Conservation (phyloP, 2,797 vertebrate species). For the Enteromius mattozi region DNA sequence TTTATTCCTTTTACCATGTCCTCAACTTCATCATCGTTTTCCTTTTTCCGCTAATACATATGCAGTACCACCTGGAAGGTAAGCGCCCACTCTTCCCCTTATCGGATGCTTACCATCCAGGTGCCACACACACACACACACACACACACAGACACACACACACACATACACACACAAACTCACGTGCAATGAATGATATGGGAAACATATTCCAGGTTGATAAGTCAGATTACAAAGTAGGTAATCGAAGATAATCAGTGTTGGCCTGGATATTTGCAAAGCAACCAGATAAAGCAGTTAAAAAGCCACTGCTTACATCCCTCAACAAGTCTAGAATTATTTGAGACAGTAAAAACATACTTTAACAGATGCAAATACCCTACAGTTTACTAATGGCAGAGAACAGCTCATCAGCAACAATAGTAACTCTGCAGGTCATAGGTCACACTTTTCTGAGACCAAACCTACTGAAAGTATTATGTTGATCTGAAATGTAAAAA, state of each 20-base stretch:
- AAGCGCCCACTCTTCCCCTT: constrained; percentile 70
- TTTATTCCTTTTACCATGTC: not conserved
- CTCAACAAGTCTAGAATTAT: constrained; percentile 9
- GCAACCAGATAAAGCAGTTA: constrained; percentile 63
- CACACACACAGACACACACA: not conserved
- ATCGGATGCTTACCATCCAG: constrained; percentile 74
- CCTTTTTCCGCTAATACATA: constrained; percentile 60
- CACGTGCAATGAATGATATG: constrained; percentile 53
- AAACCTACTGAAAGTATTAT: not conserved
- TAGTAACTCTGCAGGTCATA: not conserved
- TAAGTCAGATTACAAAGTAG: constrained; percentile 64
- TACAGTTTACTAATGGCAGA: not conserved
- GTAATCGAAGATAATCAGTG: constrained; percentile 66
- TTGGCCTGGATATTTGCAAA: constrained; percentile 60
- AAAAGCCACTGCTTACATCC: constrained; percentile 57
- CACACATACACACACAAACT: not conserved
- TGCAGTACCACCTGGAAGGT: constrained; percentile 75
- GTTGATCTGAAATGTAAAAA: not conserved
- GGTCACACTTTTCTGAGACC: too few relatives aligned
- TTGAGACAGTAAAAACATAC: not conserved
- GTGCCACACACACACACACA: constrained; percentile 43
- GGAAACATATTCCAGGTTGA: constrained; percentile 58
- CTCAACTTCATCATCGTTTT: constrained; percentile 33
- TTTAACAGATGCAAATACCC: not conserved
- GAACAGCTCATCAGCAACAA: not conserved